Evolutionary conservation across 1,140 invertebrate species (phyloP).

Genomic region (Gryon sp.): DNA sequence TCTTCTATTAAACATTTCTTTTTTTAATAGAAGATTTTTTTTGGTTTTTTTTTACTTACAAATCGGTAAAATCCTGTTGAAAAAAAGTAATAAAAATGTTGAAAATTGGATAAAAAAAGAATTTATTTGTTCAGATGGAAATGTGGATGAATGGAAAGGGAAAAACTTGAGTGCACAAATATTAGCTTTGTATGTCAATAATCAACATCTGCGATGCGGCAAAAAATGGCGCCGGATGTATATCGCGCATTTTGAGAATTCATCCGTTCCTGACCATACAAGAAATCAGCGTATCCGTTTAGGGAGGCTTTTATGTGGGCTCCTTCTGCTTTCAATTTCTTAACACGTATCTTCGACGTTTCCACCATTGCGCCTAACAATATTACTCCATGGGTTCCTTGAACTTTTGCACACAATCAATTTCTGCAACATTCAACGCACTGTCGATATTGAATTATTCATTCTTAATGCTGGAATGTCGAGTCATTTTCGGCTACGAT

Average conservation of each 20-base stretch:
- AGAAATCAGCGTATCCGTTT: conserved; percentile 61
- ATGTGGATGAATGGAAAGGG: neutral
- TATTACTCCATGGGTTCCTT: conserved; percentile 64
- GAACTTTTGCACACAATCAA: conserved; percentile 59
- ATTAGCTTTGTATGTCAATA: conserved; percentile 32
- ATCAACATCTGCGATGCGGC: conserved; percentile 32
- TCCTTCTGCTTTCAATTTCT: conserved; percentile 69
- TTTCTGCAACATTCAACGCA: neutral
- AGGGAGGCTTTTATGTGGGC: conserved; percentile 49
- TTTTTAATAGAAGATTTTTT: neutral
- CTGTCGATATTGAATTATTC: neutral
- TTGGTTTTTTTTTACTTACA: neutral
- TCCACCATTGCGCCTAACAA: conserved; percentile 59
- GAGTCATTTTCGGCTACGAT: too few relatives aligned
- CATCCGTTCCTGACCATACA: conserved; percentile 47
- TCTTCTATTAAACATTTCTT: neutral
- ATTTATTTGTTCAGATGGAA: too few relatives aligned
- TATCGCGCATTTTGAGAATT: conserved; percentile 52
- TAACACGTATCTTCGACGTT: conserved; percentile 69
- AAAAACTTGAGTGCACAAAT: neutral
- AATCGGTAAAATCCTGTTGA: too few relatives aligned
- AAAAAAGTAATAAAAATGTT: too few relatives aligned
- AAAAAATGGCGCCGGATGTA: conserved; percentile 51
- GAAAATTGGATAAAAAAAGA: too few relatives aligned
- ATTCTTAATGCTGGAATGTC: too few relatives aligned